Conservation (phyloP, 1,140 invertebrate species). For the Hydropsyche tenuis region DNA sequence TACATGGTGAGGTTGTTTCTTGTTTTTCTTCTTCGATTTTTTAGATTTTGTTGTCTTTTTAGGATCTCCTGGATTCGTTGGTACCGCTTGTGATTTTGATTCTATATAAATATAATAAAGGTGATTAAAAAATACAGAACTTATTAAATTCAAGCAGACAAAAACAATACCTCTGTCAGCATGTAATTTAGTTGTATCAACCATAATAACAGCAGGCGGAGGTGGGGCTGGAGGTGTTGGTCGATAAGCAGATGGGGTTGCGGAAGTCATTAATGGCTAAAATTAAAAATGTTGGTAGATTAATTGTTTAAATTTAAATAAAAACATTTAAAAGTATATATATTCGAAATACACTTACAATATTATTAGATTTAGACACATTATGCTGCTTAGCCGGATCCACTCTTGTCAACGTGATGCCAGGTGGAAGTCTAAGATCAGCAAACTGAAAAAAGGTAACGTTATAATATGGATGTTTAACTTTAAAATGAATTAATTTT, state of each 20-base stretch:
- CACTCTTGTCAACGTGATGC: conserved; percentile 83
- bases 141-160: neutral
- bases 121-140: neutral
- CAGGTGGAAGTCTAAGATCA: conserved; percentile 77
- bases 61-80: neutral
- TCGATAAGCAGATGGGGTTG: conserved; percentile 55
- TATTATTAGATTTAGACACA: conserved; percentile 30
- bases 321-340: conserved; percentile 38
- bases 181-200: conserved; percentile 54
- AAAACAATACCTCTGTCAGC: conserved; percentile 36
- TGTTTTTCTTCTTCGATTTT: conserved; percentile 60
- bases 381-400: conserved; percentile 64
- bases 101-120: conserved; percentile 20
- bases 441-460: conserved; percentile 62
- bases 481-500: neutral
- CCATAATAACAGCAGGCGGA: conserved; percentile 58
- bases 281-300: conserved; percentile 28
- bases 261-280: conserved; percentile 54
- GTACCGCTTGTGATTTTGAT: conserved; percentile 14
- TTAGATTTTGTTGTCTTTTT: conserved; percentile 53
- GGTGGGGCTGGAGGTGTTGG: conserved; percentile 53
- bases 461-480: neutral
- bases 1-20: conserved; percentile 53
- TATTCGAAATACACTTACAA: conserved; percentile 33
- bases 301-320: conserved; percentile 44